These are phyloP conservation scores for Carassius carassius DNA, from an alignment of 2,113 vertebrate species.

Conservation along the genomic window DNA sequence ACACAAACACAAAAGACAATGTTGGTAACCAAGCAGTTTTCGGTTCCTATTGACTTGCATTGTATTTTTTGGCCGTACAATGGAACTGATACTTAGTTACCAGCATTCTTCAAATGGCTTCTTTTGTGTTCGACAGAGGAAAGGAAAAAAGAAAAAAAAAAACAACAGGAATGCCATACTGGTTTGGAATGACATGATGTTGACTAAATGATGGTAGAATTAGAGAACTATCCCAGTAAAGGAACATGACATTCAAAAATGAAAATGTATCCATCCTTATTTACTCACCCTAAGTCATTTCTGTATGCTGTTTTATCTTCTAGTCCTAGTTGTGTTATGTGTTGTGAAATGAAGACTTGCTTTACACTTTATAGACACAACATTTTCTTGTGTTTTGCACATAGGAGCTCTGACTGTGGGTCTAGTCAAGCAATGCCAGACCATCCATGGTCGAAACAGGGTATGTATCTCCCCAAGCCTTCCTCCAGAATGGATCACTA, in stretches of 20 bases:
- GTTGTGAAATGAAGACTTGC: background rate
- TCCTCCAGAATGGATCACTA: slow-evolving; percentile 97
- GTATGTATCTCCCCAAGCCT: slow-evolving; percentile 96
- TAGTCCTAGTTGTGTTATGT: background rate
- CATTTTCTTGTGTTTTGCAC: background rate
- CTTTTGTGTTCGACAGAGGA: too few relatives aligned
- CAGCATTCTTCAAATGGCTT: too few relatives aligned
- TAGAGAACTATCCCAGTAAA: too few relatives aligned
- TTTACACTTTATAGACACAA: background rate
- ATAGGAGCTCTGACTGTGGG: slow-evolving; percentile 92
- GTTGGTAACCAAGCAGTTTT: too few relatives aligned
- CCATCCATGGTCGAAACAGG: slow-evolving; percentile 95
- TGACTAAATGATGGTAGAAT: too few relatives aligned
- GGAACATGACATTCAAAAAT: background rate
- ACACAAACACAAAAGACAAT: too few relatives aligned
- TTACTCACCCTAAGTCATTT: background rate
- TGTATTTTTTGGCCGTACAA: too few relatives aligned
- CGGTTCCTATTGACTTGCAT: too few relatives aligned
- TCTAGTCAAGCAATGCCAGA: slow-evolving; percentile 94
- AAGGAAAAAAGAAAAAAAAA: too few relatives aligned
- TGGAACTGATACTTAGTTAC: too few relatives aligned
- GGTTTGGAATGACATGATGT: too few relatives aligned
- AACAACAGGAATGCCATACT: too few relatives aligned
- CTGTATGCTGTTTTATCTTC: background rate
- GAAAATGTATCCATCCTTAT: background rate